Base-by-base conservation (phyloP, 2,888 invertebrate species). In the Phengaris arion region DNA sequence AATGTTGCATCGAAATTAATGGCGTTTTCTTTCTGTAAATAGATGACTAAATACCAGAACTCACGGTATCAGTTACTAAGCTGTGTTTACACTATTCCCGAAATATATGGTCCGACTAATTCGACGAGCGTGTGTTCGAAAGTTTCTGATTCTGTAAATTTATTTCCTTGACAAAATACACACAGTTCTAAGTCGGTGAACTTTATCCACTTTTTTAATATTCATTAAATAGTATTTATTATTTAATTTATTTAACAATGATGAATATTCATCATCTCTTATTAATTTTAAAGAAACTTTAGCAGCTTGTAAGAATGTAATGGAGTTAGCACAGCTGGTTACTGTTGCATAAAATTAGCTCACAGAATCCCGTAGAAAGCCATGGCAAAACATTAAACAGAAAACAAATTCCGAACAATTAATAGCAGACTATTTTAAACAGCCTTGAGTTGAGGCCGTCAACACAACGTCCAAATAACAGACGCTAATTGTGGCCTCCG, bases 1-100 rank as follows among this genome's bases (percentile, higher is more conserved):
- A 93, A 92, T 88, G 89, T 86, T 82, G 84, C 82, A 89, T 85
- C 88, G 82, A 90, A 91, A 93, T 93, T 90, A 87, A 93, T 91
- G 91, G 88, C 83, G 86, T 86, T 88, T 81, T 80, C 89, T 86
- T 90, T 92, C 91, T 90, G 90, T 90, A 92, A 91, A 93, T 92
- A 93, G 92, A 93, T 93, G 92, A 92, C 89, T 93, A 89, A 93
- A 91, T 91, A 91, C 89, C 85, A 79, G 80, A 81, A 84, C 87
- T 85, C 92, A 92, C 91, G 92, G 83, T 90, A 93, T 88, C 83
- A 80, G 87, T 85, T 86, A 86, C 86, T 83, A 81, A 85, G 84
- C 81, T 83, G 85, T 89, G 86, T 90, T 90, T 91, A 88, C 88
- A 87, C 87, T 86, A 84, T 84, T 48, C 15, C 9, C 69, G 8